Percentiles rank a stretch among this genome's conserved stretches.
These are phyloP conservation scores for Oncopeltus fasciatus DNA, from an alignment of 1,140 invertebrate genomes.

Conservation along the genomic window DNA sequence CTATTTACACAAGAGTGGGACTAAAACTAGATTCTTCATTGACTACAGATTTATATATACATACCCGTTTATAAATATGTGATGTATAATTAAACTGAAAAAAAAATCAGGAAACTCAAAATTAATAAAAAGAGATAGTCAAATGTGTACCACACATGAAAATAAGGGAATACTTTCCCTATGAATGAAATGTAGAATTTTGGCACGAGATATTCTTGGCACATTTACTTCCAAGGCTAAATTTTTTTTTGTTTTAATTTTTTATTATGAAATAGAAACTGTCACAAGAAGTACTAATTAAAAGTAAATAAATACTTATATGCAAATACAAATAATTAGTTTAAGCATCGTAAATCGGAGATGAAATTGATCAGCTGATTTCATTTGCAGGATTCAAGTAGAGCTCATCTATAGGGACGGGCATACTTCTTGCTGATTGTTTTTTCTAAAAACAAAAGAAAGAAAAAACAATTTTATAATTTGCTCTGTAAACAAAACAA, in stretches of 20 bases:
- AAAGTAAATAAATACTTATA: background rate
- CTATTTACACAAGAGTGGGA: background rate
- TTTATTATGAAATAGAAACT: background rate
- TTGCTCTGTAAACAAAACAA: no score
- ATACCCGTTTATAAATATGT: background rate
- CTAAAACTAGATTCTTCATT: background rate
- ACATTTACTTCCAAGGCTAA: background rate
- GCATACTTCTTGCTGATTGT: constrained; percentile 51
- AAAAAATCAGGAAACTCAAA: no score
- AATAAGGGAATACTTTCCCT: no score
- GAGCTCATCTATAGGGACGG: constrained; percentile 53
- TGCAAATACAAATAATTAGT: background rate
- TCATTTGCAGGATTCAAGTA: constrained; percentile 34
- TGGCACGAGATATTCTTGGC: constrained; percentile 1
- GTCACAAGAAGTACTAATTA: no score
- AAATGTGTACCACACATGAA: no score
- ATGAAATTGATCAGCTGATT: constrained; percentile 13
- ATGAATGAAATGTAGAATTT: no score
- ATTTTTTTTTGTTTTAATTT: background rate
- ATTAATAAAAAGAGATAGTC: no score
- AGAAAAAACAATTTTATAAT: background rate
- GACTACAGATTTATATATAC: background rate
- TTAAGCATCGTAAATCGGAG: no score
- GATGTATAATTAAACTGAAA: constrained; percentile 1
- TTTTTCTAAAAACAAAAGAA: constrained; percentile 44